phyloP scores from a whole-genome alignment of 2,888 invertebrate species.

The Spilarctia lutea region DNA sequence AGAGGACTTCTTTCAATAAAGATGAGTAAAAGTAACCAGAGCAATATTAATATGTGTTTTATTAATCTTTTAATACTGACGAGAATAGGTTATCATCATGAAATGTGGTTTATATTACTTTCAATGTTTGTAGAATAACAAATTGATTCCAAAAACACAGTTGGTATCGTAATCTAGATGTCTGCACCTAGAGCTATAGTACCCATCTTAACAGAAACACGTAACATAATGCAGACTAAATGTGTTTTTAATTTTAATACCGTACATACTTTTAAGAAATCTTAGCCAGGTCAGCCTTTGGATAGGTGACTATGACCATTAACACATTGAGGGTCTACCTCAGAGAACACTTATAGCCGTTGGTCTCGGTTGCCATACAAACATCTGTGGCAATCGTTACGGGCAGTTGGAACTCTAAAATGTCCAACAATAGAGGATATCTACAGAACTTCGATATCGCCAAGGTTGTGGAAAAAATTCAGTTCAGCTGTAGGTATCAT shows the following conservation, averaged over 20 bases:
- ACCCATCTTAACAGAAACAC: background rate
- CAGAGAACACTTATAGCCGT: background rate
- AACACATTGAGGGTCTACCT: too few relatives aligned
- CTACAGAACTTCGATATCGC: too few relatives aligned
- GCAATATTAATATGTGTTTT: background rate
- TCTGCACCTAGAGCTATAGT: background rate
- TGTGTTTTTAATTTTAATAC: background rate
- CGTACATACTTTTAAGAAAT: background rate
- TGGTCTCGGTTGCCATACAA: background rate
- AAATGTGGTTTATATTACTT: background rate
- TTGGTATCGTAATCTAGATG: background rate
- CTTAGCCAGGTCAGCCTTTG: too few relatives aligned
- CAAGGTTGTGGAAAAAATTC: too few relatives aligned
- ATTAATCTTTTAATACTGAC: background rate
- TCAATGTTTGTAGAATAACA: conserved; percentile 1
- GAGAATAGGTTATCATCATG: background rate
- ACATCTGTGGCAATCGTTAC: too few relatives aligned
- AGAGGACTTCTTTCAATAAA: background rate
- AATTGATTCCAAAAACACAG: background rate
- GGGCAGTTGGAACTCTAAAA: too few relatives aligned
- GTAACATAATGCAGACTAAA: background rate
- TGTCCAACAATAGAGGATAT: too few relatives aligned
- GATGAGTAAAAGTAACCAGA: background rate
- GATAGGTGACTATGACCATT: too few relatives aligned
- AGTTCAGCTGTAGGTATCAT: too few relatives aligned